Evolutionary conservation across 1,140 invertebrate species (phyloP), one percentile per base, ranked within the genome.

Genomic region (Bombus sibiricus): DNA sequence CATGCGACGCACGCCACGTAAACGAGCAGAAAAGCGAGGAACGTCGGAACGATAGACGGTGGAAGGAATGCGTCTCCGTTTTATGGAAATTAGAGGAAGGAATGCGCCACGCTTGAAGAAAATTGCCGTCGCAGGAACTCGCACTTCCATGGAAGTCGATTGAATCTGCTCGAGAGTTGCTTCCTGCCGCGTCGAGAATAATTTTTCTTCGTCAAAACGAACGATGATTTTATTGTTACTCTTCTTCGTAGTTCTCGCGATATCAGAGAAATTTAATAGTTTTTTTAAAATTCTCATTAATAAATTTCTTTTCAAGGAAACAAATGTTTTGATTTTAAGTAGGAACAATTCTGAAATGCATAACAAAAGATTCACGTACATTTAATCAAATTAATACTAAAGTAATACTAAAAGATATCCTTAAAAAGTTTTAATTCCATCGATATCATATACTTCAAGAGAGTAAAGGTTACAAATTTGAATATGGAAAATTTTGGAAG

Each of bases 11-110:
- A 66, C 53, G 32, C 66, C 62, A 25, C 62, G 78, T 53, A 69
- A 89, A 86, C 57, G 59, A 28, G 25, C 22, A 28, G 64, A 76
- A 15, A 13, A 71, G 6, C 3, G 57, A 28, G 71, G 59, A 43
- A 39, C 75, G 62, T 8, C 18, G 59, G 64, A 34, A n/a, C 12
- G 53, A 64, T 8, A 62, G 41, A 18, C 28, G 39, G 34, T 47
- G 64, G 32, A 43, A 71, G 47, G 64, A 76, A 81, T 37, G 76
- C 64, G 62, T 47, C 64, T 77, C 32, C 53, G 66, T 88, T 81
- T 81, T 73, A 81, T 76, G 77, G 68, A 85, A 88, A 89, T 88
- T 72, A 76, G 78, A 72, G 66, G 28, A 43, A 84, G 41, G 72
- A 88, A 85, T 85, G 87, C 57, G 6, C 69, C 69, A 53, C 77